These are phyloP conservation scores for Drosophila histrio DNA, from an alignment of 2,888 invertebrate genomes.

Conservation along the genomic window DNA sequence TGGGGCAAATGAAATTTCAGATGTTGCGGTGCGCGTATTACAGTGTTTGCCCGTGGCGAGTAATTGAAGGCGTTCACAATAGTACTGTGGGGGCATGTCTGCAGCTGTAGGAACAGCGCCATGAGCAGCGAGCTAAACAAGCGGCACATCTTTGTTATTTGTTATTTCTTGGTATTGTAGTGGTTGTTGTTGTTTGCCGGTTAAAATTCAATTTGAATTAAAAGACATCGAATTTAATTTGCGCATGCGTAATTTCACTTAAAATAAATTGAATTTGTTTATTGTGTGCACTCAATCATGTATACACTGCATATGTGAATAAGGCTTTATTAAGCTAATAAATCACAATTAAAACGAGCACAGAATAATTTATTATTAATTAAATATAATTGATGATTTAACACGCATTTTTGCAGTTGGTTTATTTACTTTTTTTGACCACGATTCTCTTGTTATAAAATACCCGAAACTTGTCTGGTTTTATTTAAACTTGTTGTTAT, in stretches of 20 bases:
- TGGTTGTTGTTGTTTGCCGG: constrained; percentile 11
- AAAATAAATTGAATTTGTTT: constrained; percentile 47
- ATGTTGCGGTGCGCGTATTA: constrained; percentile 70
- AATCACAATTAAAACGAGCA: constrained; percentile 65
- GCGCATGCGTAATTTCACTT: constrained; percentile 59
- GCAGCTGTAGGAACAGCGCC: constrained; percentile 5
- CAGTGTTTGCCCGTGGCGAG: constrained; percentile 78
- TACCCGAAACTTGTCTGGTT: constrained; percentile 26
- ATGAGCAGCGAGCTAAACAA: background rate
- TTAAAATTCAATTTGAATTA: constrained; percentile 42
- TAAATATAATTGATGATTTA: constrained; percentile 59
- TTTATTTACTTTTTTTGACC: background rate
- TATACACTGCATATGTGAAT: background rate
- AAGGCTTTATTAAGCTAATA: constrained; percentile 52
- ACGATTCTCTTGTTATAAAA: background rate
- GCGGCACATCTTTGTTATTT: constrained; percentile 31
- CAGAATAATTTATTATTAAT: constrained; percentile 41
- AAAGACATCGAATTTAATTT: constrained; percentile 53
- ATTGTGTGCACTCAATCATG: constrained; percentile 3
- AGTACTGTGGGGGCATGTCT: constrained; percentile 4
- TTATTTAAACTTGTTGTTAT: constrained; percentile 27
- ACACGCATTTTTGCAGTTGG: constrained; percentile 23
- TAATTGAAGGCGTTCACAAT: constrained; percentile 75
- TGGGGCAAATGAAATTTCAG: constrained; percentile 69
- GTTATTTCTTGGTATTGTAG: background rate